phyloP scores from a whole-genome alignment of 2,888 invertebrate species.

The Podotricha telesiphe region DNA sequence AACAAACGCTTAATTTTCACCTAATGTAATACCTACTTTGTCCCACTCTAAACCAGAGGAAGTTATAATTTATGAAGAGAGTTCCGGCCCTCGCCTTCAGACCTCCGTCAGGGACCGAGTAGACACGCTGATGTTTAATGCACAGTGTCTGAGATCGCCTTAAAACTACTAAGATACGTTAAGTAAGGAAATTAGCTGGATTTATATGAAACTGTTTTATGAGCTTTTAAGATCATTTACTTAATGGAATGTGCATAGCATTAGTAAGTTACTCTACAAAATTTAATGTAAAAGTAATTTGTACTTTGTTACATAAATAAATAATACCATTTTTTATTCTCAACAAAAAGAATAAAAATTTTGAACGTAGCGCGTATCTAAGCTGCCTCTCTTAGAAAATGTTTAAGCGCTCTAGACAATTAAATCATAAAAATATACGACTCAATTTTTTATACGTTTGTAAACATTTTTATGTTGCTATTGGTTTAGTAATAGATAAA shows the following conservation, averaged over 20 bases:
- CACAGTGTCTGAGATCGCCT: conserved; percentile 67
- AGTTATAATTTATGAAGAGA: conserved; percentile 80
- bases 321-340: too few species aligned
- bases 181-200: conserved; percentile 41
- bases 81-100: conserved; percentile 69
- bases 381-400: too few species aligned
- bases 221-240: conserved; percentile 2
- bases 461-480: too few species aligned
- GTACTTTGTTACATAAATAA: too few species aligned
- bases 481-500: too few species aligned
- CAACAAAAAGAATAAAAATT: too few species aligned
- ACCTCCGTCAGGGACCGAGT: conserved; percentile 49
- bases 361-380: too few species aligned
- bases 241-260: neutral
- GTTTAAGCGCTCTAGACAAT: too few species aligned
- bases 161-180: conserved; percentile 30
- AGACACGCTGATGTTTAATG: conserved; percentile 66
- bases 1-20: conserved; percentile 41
- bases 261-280: neutral
- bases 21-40: conserved; percentile 56
- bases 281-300: neutral
- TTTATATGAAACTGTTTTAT: conserved; percentile 28
- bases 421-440: too few species aligned
- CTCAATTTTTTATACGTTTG: too few species aligned
- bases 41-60: conserved; percentile 76